phyloP scores from a whole-genome alignment of 1,140 invertebrate genomes.

The Halyomorpha halys region DNA sequence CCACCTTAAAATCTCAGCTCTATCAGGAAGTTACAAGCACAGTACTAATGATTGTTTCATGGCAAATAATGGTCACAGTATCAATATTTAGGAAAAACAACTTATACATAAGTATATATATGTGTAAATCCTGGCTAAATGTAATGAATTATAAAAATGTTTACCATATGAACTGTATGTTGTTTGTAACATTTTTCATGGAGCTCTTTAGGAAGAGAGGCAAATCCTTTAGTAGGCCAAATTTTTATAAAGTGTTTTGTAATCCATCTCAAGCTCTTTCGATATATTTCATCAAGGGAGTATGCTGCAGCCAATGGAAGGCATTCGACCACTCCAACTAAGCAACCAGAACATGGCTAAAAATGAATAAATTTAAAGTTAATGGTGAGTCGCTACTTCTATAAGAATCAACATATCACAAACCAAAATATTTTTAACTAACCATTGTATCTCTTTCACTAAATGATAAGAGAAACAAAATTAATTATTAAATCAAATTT shows the following conservation, averaged over 20 bases:
- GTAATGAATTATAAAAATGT: too few relatives aligned
- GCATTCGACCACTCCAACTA: slow-evolving; percentile 68
- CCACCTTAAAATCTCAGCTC: too few relatives aligned
- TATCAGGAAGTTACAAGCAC: too few relatives aligned
- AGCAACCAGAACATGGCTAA: slow-evolving; percentile 64
- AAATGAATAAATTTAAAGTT: slow-evolving; percentile 32
- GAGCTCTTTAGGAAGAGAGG: slow-evolving; percentile 64
- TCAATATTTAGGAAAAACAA: too few relatives aligned
- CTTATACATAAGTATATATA: too few relatives aligned
- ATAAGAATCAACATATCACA: neutral
- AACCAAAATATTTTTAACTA: too few relatives aligned
- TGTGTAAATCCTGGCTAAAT: too few relatives aligned
- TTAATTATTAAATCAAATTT: too few relatives aligned
- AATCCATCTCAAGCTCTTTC: slow-evolving; percentile 74
- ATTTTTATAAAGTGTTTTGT: slow-evolving; percentile 72
- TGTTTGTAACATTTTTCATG: slow-evolving; percentile 73
- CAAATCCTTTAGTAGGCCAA: slow-evolving; percentile 78
- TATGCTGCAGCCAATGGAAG: slow-evolving; percentile 70
- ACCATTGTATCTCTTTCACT: too few relatives aligned
- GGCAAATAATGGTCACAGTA: too few relatives aligned
- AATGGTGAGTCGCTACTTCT: neutral
- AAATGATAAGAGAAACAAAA: too few relatives aligned
- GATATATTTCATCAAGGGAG: slow-evolving; percentile 74
- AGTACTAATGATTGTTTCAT: too few relatives aligned
- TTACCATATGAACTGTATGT: slow-evolving; percentile 59